Conservation (phyloP, 1,140 invertebrate genomes). For the Drosophila baimaii region DNA sequence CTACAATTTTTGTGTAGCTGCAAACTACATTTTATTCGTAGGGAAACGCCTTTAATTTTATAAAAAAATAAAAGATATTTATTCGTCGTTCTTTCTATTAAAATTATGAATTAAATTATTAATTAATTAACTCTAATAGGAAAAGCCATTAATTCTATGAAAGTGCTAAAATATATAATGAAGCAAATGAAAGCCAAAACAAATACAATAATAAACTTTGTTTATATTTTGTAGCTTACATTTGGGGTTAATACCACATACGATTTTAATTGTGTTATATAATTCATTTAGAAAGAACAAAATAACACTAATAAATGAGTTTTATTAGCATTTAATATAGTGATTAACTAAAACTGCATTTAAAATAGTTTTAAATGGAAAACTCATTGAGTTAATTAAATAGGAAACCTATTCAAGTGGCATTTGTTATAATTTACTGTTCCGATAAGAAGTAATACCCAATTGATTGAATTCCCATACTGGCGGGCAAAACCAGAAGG, state of each 20-base stretch:
- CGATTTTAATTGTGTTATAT: background rate
- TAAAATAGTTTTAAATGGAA: no score
- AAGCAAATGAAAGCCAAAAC: background rate
- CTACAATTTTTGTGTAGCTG: no score
- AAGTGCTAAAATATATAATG: background rate
- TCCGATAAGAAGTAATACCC: background rate
- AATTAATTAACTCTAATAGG: no score
- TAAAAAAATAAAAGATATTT: no score
- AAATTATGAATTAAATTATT: no score
- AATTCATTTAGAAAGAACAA: background rate
- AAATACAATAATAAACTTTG: background rate
- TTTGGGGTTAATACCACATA: background rate
- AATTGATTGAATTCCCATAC: conserved; percentile 6
- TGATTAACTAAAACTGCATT: no score
- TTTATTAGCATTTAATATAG: background rate
- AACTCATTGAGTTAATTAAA: background rate
- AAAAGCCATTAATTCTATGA: no score
- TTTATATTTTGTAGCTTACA: background rate
- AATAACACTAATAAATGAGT: no score
- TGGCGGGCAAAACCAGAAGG: background rate
- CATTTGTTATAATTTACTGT: background rate
- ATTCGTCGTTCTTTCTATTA: no score
- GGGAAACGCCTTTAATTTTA: no score
- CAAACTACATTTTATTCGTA: no score
- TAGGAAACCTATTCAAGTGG: no score